Evolutionary conservation across 2,113 vertebrate species (phyloP).

Genomic region (Actinemys pallida): DNA sequence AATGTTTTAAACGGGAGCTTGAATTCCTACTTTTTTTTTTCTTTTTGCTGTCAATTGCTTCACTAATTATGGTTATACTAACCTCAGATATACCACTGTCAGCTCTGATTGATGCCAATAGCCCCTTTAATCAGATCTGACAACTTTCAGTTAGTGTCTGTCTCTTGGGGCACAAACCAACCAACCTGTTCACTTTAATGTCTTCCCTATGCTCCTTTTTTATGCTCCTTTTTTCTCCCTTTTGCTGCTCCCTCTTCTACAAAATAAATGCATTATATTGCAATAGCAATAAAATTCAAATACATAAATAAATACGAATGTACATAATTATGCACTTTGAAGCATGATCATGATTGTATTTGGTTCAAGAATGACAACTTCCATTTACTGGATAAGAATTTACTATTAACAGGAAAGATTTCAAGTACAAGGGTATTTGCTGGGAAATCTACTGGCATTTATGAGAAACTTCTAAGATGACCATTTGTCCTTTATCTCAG

Average conservation of each 20-base stretch:
- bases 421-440: slow-evolving; percentile 25
- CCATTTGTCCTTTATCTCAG: background rate
- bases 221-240: slow-evolving; percentile 24
- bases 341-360: slow-evolving; percentile 40
- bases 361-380: slow-evolving; percentile 42
- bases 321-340: slow-evolving; percentile 36
- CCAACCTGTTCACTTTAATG: slow-evolving; percentile 63
- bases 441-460: background rate
- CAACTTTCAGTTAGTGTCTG: slow-evolving; percentile 67
- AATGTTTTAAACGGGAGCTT: slow-evolving; percentile 66
- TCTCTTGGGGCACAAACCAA: slow-evolving; percentile 64
- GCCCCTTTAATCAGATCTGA: slow-evolving; percentile 76
- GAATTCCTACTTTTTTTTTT: slow-evolving; percentile 55
- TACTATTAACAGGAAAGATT: slow-evolving; percentile 44
- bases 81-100: slow-evolving; percentile 77
- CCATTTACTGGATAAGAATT: slow-evolving; percentile 58
- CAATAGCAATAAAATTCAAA: slow-evolving; percentile 15
- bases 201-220: slow-evolving; percentile 20
- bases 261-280: background rate
- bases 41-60: slow-evolving; percentile 64
- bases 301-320: background rate
- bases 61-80: slow-evolving; percentile 75
- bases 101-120: slow-evolving; percentile 78
- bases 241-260: background rate
- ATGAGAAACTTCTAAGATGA: background rate